Evolutionary conservation across 2,797 vertebrate species (phyloP).

Genomic region (Spizella passerina): DNA sequence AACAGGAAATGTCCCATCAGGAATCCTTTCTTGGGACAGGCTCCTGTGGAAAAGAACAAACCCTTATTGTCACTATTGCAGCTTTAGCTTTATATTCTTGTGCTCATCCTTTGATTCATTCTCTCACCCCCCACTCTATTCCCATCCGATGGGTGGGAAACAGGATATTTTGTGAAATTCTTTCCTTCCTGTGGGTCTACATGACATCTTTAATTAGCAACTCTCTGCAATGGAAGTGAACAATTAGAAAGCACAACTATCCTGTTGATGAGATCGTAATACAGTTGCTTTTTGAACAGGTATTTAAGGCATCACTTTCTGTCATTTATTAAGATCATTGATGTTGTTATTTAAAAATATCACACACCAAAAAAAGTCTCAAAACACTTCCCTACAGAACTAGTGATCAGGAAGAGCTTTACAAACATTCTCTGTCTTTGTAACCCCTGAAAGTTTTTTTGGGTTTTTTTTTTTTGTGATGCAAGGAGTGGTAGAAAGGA

Average conservation of each 20-base stretch:
- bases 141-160: slow-evolving; percentile 71
- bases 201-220: slow-evolving; percentile 65
- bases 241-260: slow-evolving; percentile 4
- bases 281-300: slow-evolving; percentile 12
- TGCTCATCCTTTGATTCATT: slow-evolving; percentile 73
- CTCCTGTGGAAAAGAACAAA: slow-evolving; percentile 72
- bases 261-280: slow-evolving; percentile 3
- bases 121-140: slow-evolving; percentile 63
- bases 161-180: slow-evolving; percentile 72
- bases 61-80: slow-evolving; percentile 64
- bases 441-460: neutral
- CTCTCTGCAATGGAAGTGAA: slow-evolving; percentile 4
- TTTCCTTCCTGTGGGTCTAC: slow-evolving; percentile 60
- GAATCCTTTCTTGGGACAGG: slow-evolving; percentile 71
- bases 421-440: neutral
- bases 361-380: neutral
- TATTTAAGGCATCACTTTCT: slow-evolving; percentile 34
- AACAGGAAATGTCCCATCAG: slow-evolving; percentile 76
- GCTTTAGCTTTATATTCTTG: slow-evolving; percentile 57
- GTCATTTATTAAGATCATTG: neutral
- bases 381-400: neutral
- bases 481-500: neutral
- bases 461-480: neutral
- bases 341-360: slow-evolving; percentile 29
- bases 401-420: neutral